Conservation (phyloP, 2,888 invertebrate genomes). For the Alloplasta piceator region DNA sequence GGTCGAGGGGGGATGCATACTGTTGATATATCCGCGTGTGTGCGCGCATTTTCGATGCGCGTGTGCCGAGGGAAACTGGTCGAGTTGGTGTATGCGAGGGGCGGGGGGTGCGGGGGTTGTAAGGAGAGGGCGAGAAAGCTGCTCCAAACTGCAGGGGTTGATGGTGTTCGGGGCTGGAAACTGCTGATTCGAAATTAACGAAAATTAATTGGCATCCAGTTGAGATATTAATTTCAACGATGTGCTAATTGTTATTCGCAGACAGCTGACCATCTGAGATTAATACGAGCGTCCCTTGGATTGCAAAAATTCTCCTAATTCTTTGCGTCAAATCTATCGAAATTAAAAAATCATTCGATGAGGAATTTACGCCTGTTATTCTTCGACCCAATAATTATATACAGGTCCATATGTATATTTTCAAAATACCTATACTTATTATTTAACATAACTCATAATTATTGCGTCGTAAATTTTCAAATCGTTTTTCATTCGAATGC, state of each 20-base stretch:
- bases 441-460: background rate
- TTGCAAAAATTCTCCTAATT: background rate
- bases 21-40: slow-evolving; percentile 28
- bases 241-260: slow-evolving; percentile 79
- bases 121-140: slow-evolving; percentile 7
- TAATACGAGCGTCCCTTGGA: background rate
- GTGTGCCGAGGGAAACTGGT: slow-evolving; percentile 47
- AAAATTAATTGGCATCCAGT: slow-evolving; percentile 81
- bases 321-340: background rate
- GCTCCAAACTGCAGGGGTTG: slow-evolving; percentile 12
- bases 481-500: too few relatives aligned
- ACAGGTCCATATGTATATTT: too few relatives aligned
- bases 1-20: slow-evolving; percentile 22
- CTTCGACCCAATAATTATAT: too few relatives aligned
- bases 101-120: background rate
- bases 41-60: slow-evolving; percentile 18
- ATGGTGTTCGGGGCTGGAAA: slow-evolving; percentile 74
- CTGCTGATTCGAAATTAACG: slow-evolving; percentile 82
- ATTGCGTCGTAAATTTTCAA: background rate
- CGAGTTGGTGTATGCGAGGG: slow-evolving; percentile 16
- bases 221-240: slow-evolving; percentile 80
- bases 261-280: slow-evolving; percentile 29
- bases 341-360: background rate
- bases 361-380: too few relatives aligned
- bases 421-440: too few relatives aligned